Percentiles rank a stretch among this genome's conserved stretches.
These are phyloP conservation scores for Drosophila albomicans DNA, from an alignment of 1,140 invertebrate genomes.

Conservation along the genomic window DNA sequence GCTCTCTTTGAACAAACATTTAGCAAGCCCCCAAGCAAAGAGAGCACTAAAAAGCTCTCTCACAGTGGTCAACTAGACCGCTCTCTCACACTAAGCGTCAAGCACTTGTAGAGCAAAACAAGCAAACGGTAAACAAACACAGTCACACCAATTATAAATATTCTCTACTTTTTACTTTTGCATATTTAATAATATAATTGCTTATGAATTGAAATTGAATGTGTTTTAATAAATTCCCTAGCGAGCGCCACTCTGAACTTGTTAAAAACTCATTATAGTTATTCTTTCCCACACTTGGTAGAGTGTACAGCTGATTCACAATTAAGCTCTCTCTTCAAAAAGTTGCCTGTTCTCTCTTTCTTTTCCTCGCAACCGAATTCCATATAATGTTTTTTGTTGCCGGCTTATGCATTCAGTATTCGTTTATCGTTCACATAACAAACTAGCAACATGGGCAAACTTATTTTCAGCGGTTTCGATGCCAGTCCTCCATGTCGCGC, in stretches of 20 bases:
- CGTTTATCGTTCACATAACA: not conserved
- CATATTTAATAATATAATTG: not conserved
- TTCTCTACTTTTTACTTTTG: no score
- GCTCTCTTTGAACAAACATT: not conserved
- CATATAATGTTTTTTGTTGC: not conserved
- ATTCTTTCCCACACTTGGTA: not conserved
- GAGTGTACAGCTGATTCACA: no score
- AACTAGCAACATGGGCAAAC: constrained; percentile 64
- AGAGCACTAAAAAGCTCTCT: not conserved
- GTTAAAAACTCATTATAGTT: no score
- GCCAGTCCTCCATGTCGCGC: constrained; percentile 85
- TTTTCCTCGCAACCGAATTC: not conserved
- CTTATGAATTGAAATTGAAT: not conserved
- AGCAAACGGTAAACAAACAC: not conserved
- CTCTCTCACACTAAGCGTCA: not conserved
- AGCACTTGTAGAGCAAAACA: not conserved
- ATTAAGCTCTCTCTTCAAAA: not conserved
- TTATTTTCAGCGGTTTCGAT: constrained; percentile 71
- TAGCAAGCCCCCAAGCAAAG: not conserved
- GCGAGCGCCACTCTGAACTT: not conserved
- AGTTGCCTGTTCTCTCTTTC: not conserved
- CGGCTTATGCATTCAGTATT: not conserved
- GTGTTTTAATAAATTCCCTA: not conserved
- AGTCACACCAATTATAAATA: not conserved
- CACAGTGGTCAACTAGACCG: not conserved